phyloP scores from a whole-genome alignment of 2,113 vertebrate species.

The mouse (Mus musculus) region GRCm39 chr14:94222001-94222500 shows the following conservation, averaged over 20 bases:
- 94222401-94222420: not conserved
- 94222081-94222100: not conserved
- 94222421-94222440: not conserved
- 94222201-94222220: not conserved
- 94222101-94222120: not conserved
- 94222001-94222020: not conserved
- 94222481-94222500: not conserved
- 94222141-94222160: not conserved
- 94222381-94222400: not conserved
- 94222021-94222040: not conserved
- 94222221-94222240: not conserved
- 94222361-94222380: not conserved
- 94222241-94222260: not conserved
- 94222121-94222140: too few relatives aligned
- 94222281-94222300: not conserved
- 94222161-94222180: not conserved
- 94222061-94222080: not conserved
- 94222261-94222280: not conserved
- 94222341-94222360: not conserved
- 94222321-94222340: not conserved
- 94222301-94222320: constrained; percentile 10
- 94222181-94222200: not conserved
- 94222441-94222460: not conserved
- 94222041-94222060: not conserved
- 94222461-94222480: not conserved